These are phyloP conservation scores for Spatula clypeata DNA, from an alignment of 2,797 vertebrate species.

Conservation along the genomic window DNA sequence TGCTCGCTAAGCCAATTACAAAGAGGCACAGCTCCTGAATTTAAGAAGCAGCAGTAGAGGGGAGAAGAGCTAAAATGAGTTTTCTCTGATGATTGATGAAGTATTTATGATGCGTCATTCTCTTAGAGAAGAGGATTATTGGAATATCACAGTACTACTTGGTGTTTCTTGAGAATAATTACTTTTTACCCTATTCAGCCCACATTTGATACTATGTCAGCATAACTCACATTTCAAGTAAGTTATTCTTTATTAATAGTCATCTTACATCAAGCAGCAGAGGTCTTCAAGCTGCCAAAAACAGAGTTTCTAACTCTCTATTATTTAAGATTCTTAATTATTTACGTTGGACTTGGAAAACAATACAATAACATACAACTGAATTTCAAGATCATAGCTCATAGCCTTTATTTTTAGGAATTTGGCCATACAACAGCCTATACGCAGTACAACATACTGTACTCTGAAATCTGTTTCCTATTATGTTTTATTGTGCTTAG, in stretches of 20 bases:
- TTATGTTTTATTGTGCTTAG: neutral
- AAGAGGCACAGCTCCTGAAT: neutral
- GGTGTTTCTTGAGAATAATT: neutral
- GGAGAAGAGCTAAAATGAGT: neutral
- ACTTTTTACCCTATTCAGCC: neutral
- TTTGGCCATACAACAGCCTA: neutral
- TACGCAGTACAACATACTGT: too few relatives aligned
- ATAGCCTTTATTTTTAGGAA: neutral
- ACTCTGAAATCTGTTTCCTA: neutral
- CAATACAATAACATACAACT: fast-evolving
- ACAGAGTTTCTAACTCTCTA: neutral
- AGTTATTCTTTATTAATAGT: neutral
- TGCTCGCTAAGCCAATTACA: neutral
- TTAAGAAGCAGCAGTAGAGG: neutral
- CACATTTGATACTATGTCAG: neutral
- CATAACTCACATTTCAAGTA: neutral
- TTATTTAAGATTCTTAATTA: neutral
- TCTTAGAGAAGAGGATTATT: neutral
- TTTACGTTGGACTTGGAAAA: neutral
- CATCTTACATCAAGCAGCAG: neutral
- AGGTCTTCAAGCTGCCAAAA: neutral
- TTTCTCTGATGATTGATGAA: neutral
- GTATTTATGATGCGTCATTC: neutral
- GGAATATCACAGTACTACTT: neutral
- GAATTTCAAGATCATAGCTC: neutral